Base-by-base conservation (phyloP, 2,888 invertebrate genomes). In the Auanema freiburgensis region DNA sequence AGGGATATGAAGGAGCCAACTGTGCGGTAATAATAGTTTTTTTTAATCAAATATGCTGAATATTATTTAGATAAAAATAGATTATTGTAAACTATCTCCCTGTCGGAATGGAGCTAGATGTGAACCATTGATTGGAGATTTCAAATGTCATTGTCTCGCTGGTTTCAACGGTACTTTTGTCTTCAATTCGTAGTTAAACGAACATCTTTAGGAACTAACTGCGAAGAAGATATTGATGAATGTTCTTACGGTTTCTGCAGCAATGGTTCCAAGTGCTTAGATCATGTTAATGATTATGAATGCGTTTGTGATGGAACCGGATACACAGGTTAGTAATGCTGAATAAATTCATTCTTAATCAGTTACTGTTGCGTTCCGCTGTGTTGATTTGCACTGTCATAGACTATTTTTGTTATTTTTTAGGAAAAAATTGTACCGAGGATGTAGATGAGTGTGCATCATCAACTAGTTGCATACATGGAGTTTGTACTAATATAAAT, bases 121-220 rank as follows among this genome's bases (percentile, higher is more conserved):
- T 91, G 64, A 74, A 23, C 75, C 94, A 79, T 92, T 92, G 14
- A 92, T 94, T 83, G 94, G 93, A 84, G 90, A 67, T 8, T 78
- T 74, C 58, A 61, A 67, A 12, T 81, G 81, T 62, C 52, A 66
- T 11, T 81, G 81, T 53, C 71, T 75, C 10, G 53, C 72, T 18
- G 81, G 81, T 21, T 81, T 81, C 60, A 72, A 71, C 42, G 80
- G 78, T 52, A 43, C 5, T 55, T 2, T 21, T n/a, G n/a, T n/a
- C 6, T 23, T n/a, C n/a, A 8, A 33, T 33, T 33, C n/a, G n/a
- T n/a, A n/a, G n/a, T n/a, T n/a, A n/a, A n/a, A n/a, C n/a, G n/a
- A n/a, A n/a, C n/a, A 14, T n/a, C 25, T 57, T n/a, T 42, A 59
- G 69, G 76, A 5, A 63, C 65, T 5, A 63, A 69, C 16, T 81